phyloP scores from a whole-genome alignment of 1,140 invertebrate genomes.

The Dryas iulia region DNA sequence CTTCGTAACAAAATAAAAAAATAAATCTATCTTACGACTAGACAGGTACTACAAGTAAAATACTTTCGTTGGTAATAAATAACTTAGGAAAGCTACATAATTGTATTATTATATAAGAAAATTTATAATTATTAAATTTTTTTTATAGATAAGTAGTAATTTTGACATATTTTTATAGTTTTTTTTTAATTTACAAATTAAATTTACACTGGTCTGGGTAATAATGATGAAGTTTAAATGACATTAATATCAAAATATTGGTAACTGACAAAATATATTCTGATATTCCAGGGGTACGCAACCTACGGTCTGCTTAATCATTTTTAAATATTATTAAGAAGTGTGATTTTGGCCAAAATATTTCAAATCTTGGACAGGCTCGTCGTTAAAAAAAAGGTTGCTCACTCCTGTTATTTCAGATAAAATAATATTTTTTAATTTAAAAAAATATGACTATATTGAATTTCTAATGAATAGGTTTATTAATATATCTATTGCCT shows the following conservation, averaged over 20 bases:
- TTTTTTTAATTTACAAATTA: background rate
- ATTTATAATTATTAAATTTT: background rate
- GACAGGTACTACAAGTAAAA: constrained; percentile 73
- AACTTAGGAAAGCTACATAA: constrained; percentile 14
- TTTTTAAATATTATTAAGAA: too few species aligned
- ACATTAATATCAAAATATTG: background rate
- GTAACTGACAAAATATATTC: background rate
- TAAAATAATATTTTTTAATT: too few species aligned
- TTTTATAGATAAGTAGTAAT: background rate
- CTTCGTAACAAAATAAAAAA: constrained; percentile 20
- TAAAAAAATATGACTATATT: too few species aligned
- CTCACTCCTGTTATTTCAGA: too few species aligned
- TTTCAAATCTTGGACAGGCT: too few species aligned
- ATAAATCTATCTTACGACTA: constrained; percentile 61
- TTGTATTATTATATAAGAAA: background rate
- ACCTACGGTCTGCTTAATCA: too few species aligned
- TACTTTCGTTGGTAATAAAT: constrained; percentile 56
- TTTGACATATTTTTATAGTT: background rate
- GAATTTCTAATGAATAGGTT: too few species aligned
- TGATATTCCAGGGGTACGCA: too few species aligned
- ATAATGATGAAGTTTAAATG: background rate
- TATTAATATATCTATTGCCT: too few species aligned
- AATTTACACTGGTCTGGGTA: background rate
- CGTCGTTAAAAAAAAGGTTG: too few species aligned
- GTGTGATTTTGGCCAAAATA: too few species aligned